phyloP scores from a whole-genome alignment of 1,140 invertebrate genomes.

The Drosophila ironensis region DNA sequence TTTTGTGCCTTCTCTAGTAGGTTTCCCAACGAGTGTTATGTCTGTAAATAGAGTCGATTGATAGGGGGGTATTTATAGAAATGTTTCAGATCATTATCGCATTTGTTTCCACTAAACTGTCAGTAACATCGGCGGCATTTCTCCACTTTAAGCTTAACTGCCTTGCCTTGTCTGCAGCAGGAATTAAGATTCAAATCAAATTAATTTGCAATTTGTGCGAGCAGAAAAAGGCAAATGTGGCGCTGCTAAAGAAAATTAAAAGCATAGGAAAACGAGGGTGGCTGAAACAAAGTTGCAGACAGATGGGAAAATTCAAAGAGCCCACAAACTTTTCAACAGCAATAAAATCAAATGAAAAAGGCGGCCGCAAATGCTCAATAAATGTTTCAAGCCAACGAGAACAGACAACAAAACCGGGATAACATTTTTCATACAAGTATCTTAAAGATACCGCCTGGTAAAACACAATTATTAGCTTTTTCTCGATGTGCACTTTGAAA shows the following conservation, averaged over 20 bases:
- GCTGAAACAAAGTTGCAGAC: background rate
- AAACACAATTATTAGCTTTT: background rate
- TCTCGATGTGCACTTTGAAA: conserved; percentile 10
- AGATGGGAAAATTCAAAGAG: background rate
- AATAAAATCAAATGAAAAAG: conserved; percentile 37
- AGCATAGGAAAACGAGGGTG: background rate
- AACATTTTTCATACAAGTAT: no score
- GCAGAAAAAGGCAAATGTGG: background rate
- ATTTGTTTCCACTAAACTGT: no score
- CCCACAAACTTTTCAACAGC: background rate
- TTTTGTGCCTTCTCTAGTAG: conserved; percentile 2
- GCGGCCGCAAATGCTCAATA: conserved; percentile 57
- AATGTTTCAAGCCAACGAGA: conserved; percentile 49
- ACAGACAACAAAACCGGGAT: no score
- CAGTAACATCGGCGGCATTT: no score
- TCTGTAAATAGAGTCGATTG: conserved; percentile 2
- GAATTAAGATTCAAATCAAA: conserved; percentile 68
- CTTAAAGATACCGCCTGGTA: no score
- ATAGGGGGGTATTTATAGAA: background rate
- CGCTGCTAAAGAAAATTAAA: background rate
- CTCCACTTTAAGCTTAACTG: background rate
- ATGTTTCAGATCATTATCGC: no score
- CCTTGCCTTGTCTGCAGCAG: conserved; percentile 40
- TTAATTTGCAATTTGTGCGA: conserved; percentile 65
- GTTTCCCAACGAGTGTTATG: background rate